phyloP scores from a whole-genome alignment of 2,888 invertebrate genomes.

The Bimastos eiseni region DNA sequence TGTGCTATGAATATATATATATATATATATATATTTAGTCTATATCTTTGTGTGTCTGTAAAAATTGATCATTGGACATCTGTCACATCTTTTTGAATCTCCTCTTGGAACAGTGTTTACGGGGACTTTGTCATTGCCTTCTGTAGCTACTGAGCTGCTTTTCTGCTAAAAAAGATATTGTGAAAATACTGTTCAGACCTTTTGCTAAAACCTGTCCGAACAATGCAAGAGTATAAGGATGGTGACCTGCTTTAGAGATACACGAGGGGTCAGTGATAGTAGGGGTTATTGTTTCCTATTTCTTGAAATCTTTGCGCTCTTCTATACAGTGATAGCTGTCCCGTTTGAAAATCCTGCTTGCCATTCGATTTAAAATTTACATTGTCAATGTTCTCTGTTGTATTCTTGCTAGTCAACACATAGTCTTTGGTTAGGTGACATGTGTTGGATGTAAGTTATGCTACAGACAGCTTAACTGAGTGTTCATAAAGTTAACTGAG shows the following conservation, averaged over 20 bases:
- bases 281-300: too few relatives aligned
- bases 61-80: slow-evolving; percentile 6
- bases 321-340: too few relatives aligned
- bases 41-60: neutral
- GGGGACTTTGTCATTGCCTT: neutral
- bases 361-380: neutral
- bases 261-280: too few relatives aligned
- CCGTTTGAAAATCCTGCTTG: neutral
- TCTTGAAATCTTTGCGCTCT: too few relatives aligned
- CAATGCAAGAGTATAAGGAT: neutral
- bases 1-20: too few relatives aligned
- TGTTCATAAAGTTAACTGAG: neutral
- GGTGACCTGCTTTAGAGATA: neutral
- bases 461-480: neutral
- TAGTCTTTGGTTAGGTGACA: neutral
- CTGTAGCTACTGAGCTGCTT: neutral
- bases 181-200: neutral
- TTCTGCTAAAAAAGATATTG: neutral
- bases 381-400: neutral
- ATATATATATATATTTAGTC: too few relatives aligned
- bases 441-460: neutral
- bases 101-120: neutral
- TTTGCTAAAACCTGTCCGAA: neutral
- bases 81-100: neutral
- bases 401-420: neutral